Conservation (phyloP, 2,113 vertebrate genomes). For the Cricetomys ansorgei region DNA sequence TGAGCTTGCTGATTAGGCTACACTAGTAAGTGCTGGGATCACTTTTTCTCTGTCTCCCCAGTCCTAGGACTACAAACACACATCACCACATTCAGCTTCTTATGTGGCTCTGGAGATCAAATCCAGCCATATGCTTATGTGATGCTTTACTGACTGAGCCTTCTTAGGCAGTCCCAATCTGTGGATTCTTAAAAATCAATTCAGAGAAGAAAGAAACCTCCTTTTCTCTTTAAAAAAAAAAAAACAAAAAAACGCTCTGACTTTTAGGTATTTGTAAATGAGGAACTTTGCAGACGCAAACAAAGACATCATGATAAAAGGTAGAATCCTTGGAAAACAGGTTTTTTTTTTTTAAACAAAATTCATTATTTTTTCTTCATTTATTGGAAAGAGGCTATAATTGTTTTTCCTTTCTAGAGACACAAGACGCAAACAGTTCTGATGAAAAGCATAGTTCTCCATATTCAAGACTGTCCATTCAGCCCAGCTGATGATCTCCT, state of each 20-base stretch:
- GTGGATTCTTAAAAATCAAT: neutral
- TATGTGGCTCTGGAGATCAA: neutral
- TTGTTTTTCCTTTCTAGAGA: conserved; percentile 3
- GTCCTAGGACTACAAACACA: neutral
- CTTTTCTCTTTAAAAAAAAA: neutral
- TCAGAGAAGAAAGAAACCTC: neutral
- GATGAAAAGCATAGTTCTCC: conserved; percentile 1
- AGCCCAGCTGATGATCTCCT: neutral
- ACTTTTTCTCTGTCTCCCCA: neutral
- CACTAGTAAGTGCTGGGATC: neutral
- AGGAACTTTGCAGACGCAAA: neutral
- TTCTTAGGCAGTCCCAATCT: neutral
- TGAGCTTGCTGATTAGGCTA: neutral
- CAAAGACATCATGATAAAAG: neutral
- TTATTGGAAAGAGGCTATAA: conserved; percentile 19
- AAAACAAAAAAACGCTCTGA: neutral
- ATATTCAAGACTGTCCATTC: neutral
- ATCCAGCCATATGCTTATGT: neutral
- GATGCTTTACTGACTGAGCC: neutral
- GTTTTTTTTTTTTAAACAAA: neutral
- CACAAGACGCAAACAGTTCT: conserved; percentile 43
- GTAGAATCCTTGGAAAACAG: neutral
- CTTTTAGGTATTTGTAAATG: neutral
- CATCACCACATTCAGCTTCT: neutral
- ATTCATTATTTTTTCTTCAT: conserved; percentile 53